phyloP scores from a whole-genome alignment of 2,888 invertebrate genomes.

The Eilema sororculum region DNA sequence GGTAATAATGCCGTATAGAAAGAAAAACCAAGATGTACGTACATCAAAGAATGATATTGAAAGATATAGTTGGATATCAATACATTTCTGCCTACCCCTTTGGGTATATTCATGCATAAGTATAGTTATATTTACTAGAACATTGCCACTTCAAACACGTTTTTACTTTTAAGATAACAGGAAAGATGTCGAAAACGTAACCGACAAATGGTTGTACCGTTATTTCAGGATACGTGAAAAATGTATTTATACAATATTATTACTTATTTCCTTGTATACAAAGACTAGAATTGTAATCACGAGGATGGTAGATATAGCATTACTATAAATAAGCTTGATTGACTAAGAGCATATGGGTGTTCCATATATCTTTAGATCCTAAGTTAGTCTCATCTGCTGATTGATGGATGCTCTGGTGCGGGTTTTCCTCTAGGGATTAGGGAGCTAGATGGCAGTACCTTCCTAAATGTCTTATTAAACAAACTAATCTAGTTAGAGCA shows the following conservation, averaged over 20 bases:
- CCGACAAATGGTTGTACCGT: background rate
- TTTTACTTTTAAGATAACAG: background rate
- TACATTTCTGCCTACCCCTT: background rate
- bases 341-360: too few relatives aligned
- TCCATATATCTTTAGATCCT: too few relatives aligned
- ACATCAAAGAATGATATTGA: too few relatives aligned
- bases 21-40: too few relatives aligned
- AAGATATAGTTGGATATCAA: background rate
- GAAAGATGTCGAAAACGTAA: background rate
- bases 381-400: too few relatives aligned
- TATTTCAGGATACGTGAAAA: background rate
- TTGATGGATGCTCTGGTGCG: too few relatives aligned
- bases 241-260: background rate
- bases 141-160: background rate
- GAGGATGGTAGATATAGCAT: background rate
- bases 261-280: background rate
- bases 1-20: too few relatives aligned
- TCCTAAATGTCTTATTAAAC: too few relatives aligned
- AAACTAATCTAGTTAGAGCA: too few relatives aligned
- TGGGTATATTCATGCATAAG: background rate
- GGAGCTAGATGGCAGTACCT: too few relatives aligned
- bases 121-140: background rate
- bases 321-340: background rate
- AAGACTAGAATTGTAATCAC: background rate
- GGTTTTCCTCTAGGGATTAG: too few relatives aligned